A percentile compares a stretch with the other conserved stretches of the same genome.
Evolutionary conservation across 2,888 invertebrate species (phyloP).

Genomic region (Leucophora obtusa): DNA sequence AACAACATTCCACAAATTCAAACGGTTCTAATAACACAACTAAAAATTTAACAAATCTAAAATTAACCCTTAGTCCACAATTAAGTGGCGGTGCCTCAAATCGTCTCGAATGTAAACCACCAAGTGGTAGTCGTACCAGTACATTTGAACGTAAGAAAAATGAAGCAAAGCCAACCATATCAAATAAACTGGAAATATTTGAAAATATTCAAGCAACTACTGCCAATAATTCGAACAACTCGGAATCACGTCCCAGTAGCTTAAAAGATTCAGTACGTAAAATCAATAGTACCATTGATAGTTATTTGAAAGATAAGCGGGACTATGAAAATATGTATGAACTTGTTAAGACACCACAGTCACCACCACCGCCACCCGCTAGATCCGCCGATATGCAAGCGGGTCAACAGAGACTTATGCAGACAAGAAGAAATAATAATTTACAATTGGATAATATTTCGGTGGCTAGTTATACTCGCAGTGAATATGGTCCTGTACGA

Average conservation of each 20-base stretch:
- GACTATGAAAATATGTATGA: slow-evolving; percentile 78
- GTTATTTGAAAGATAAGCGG: slow-evolving; percentile 78
- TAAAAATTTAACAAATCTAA: slow-evolving; percentile 35
- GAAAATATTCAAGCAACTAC: slow-evolving; percentile 67
- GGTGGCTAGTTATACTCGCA: slow-evolving; percentile 76
- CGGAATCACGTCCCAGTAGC: slow-evolving; percentile 72
- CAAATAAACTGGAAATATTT: slow-evolving; percentile 76
- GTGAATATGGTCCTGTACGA: slow-evolving; percentile 76
- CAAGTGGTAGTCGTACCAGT: slow-evolving; percentile 73
- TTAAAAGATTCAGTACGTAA: slow-evolving; percentile 78
- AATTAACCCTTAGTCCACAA: slow-evolving; percentile 57
- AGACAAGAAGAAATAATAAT: slow-evolving; percentile 68
- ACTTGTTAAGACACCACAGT: slow-evolving; percentile 71
- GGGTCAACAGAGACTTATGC: slow-evolving; percentile 68
- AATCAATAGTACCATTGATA: slow-evolving; percentile 78
- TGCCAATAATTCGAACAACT: slow-evolving; percentile 14
- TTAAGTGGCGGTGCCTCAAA: slow-evolving; percentile 43
- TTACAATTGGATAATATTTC: slow-evolving; percentile 74
- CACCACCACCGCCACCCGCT: slow-evolving; percentile 74
- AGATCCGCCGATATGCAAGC: slow-evolving; percentile 70
- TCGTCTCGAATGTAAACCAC: slow-evolving; percentile 64
- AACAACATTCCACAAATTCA: slow-evolving; percentile 79
- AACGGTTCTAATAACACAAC: slow-evolving; percentile 52
- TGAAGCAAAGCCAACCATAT: slow-evolving; percentile 72
- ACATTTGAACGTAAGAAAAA: slow-evolving; percentile 75